phyloP scores from a whole-genome alignment of 2,888 invertebrate genomes.

The Drosophila rubida region DNA sequence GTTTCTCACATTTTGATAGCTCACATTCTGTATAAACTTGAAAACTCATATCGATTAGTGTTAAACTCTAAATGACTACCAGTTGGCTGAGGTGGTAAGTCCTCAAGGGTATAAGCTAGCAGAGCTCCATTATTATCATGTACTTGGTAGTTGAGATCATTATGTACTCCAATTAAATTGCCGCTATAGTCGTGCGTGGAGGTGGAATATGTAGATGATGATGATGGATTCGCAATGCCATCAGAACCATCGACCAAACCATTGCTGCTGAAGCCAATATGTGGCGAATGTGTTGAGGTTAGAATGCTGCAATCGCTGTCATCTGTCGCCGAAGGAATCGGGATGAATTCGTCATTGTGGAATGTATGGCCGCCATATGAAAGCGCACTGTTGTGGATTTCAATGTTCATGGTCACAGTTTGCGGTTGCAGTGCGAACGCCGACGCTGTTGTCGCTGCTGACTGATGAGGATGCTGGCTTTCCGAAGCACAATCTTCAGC shows the following conservation, averaged over 20 bases:
- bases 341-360: slow-evolving; percentile 74
- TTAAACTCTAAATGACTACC: slow-evolving; percentile 83
- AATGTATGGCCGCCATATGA: slow-evolving; percentile 73
- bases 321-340: slow-evolving; percentile 71
- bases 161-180: slow-evolving; percentile 67
- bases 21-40: slow-evolving; percentile 72
- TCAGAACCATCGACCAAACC: slow-evolving; percentile 66
- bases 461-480: slow-evolving; percentile 36
- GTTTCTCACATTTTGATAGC: slow-evolving; percentile 70
- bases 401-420: slow-evolving; percentile 83
- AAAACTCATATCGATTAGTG: slow-evolving; percentile 78
- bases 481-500: slow-evolving; percentile 60
- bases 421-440: slow-evolving; percentile 63
- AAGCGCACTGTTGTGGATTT: slow-evolving; percentile 75
- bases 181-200: slow-evolving; percentile 61
- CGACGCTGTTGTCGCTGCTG: slow-evolving; percentile 1
- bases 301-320: slow-evolving; percentile 80
- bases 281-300: slow-evolving; percentile 72
- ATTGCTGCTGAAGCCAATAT: slow-evolving; percentile 62
- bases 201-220: slow-evolving; percentile 57
- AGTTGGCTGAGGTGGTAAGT: slow-evolving; percentile 78
- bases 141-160: slow-evolving; percentile 78
- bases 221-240: slow-evolving; percentile 55
- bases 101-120: slow-evolving; percentile 77
- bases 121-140: slow-evolving; percentile 79